Percentiles rank a stretch among this genome's conserved stretches.
Conservation (phyloP, 2,797 vertebrate species). For the Danio albolineatus region DNA sequence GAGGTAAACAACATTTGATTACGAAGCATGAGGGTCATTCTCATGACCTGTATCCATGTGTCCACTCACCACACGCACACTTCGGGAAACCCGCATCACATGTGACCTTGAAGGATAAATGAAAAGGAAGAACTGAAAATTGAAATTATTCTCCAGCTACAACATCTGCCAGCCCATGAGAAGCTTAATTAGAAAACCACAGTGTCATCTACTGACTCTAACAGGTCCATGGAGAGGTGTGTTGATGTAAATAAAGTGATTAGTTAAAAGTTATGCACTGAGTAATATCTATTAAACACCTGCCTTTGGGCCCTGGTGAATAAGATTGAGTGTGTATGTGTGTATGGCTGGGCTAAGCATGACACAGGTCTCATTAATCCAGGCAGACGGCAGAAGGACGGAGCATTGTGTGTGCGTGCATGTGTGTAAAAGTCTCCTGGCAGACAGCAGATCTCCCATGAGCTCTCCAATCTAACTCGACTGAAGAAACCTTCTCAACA, state of each 20-base stretch:
- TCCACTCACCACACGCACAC: background rate
- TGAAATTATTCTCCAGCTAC: background rate
- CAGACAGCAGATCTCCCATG: constrained; percentile 22
- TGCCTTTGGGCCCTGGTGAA: constrained; percentile 34
- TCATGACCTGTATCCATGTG: constrained; percentile 18
- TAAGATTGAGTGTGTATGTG: background rate
- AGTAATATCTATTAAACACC: constrained; percentile 45
- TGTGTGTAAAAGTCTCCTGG: constrained; percentile 17
- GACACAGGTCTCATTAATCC: constrained; percentile 26
- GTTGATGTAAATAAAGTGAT: constrained; percentile 34
- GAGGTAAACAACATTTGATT: background rate
- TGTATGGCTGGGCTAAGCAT: background rate
- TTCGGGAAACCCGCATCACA: background rate
- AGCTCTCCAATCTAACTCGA: constrained; percentile 12
- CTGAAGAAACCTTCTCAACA: constrained; percentile 1
- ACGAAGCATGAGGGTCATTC: constrained; percentile 40
- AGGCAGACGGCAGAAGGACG: constrained; percentile 29
- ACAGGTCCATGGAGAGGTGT: constrained; percentile 24
- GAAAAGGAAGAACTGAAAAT: constrained; percentile 5
- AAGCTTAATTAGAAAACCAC: constrained; percentile 12
- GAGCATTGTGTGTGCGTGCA: background rate
- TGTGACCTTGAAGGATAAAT: background rate
- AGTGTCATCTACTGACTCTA: constrained; percentile 17
- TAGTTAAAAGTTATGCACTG: background rate
- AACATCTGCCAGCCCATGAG: constrained; percentile 6